Evolutionary conservation across 2,888 invertebrate species (phyloP).

Genomic region (Diloba caeruleocephala): DNA sequence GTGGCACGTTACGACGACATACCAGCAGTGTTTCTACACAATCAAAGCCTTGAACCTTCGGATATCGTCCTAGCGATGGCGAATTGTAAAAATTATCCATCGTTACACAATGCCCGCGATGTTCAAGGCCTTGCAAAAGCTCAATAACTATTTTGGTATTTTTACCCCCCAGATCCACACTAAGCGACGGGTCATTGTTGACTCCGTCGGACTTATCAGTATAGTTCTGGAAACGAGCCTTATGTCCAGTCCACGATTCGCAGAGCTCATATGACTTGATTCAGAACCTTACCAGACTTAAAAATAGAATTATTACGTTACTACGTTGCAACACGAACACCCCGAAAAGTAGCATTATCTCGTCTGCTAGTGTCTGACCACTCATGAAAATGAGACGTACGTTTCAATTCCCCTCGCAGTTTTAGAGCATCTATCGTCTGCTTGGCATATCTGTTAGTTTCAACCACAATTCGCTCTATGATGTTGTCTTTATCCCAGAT

Average conservation of each 20-base stretch:
- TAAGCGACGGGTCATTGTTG: background rate
- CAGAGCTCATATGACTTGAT: conserved; percentile 47
- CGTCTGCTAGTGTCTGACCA: conserved; percentile 42
- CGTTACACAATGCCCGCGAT: too few relatives aligned
- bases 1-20: conserved; percentile 38
- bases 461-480: conserved; percentile 40
- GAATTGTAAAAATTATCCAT: conserved; percentile 34
- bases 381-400: conserved; percentile 26
- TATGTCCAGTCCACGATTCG: conserved; percentile 39
- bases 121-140: conserved; percentile 1
- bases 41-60: conserved; percentile 41
- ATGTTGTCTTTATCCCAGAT: conserved; percentile 42
- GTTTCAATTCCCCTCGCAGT: background rate
- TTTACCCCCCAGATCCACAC: background rate
- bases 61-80: conserved; percentile 36
- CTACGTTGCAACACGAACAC: conserved; percentile 33
- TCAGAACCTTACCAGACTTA: conserved; percentile 14
- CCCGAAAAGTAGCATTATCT: conserved; percentile 37
- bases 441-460: conserved; percentile 52
- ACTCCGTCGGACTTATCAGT: conserved; percentile 9
- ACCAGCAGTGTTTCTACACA: conserved; percentile 45
- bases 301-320: conserved; percentile 2
- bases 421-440: conserved; percentile 32
- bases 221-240: conserved; percentile 33
- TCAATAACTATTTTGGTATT: background rate